Conservation (phyloP, 2,113 vertebrate genomes). For the Oenanthe oenanthe region DNA sequence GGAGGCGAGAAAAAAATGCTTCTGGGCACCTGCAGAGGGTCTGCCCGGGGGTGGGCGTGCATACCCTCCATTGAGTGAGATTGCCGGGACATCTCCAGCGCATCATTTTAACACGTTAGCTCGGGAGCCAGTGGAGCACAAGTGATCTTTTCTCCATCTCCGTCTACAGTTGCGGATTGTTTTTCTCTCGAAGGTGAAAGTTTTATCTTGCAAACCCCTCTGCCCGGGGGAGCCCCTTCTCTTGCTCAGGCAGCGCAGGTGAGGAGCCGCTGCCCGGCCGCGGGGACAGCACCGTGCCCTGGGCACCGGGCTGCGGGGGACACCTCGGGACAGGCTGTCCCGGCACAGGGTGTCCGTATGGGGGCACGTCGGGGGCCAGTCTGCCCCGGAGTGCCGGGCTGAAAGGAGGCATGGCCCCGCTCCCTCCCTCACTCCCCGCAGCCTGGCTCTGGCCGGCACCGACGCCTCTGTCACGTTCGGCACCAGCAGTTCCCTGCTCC, state of each 20-base stretch:
- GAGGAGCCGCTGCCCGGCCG: background rate
- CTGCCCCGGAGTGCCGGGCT: background rate
- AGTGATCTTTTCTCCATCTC: background rate
- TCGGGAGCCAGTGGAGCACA: fast-evolving
- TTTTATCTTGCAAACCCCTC: background rate
- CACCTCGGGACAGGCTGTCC: background rate
- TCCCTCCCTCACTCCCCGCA: background rate
- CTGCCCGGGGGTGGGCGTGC: fast-evolving
- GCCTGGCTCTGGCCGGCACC: background rate
- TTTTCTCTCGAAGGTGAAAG: background rate
- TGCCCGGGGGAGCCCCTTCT: fast-evolving
- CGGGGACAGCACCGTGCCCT: fast-evolving
- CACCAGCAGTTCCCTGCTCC: background rate
- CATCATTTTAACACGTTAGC: fast-evolving
- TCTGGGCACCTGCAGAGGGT: background rate
- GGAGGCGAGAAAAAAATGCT: background rate
- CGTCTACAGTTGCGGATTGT: fast-evolving
- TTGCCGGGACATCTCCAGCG: background rate
- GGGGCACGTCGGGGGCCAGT: too few relatives aligned
- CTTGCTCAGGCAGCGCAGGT: background rate
- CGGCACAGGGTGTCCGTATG: too few relatives aligned
- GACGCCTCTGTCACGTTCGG: background rate
- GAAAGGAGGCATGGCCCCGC: fast-evolving
- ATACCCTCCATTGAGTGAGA: background rate
- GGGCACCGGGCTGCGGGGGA: background rate